phyloP scores from a whole-genome alignment of 2,113 vertebrate genomes.

The Chionomys nivalis region DNA sequence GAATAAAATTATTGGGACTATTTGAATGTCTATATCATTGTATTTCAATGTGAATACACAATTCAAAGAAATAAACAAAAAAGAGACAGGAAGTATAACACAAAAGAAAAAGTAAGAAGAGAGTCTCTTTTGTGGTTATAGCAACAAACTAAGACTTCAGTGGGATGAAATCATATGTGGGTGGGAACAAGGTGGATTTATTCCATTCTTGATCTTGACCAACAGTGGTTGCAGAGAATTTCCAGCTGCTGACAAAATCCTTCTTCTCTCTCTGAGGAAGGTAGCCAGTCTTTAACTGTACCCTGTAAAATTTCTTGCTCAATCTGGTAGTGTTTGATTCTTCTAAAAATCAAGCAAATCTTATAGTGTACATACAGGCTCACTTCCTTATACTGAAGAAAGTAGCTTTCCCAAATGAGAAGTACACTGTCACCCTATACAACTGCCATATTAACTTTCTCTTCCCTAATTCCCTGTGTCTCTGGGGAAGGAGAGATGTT shows the following conservation, averaged over 20 bases:
- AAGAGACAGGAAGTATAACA: not conserved
- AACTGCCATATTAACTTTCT: not conserved
- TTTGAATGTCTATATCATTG: slow-evolving; percentile 5
- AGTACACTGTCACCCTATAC: not conserved
- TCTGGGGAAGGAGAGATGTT: not conserved
- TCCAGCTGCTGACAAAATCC: slow-evolving; percentile 53
- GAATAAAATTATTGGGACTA: not conserved
- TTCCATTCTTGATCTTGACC: slow-evolving; percentile 45
- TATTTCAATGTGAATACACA: slow-evolving; percentile 43
- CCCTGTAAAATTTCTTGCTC: slow-evolving; percentile 22
- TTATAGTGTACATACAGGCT: not conserved
- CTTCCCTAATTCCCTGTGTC: not conserved
- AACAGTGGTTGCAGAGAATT: not conserved
- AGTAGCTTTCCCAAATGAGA: not conserved
- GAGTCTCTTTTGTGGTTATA: slow-evolving; percentile 10
- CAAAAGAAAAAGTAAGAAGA: not conserved
- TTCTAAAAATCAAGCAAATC: slow-evolving; percentile 2
- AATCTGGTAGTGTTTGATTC: slow-evolving; percentile 29
- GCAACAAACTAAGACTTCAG: slow-evolving; percentile 27
- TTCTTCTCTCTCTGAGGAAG: not conserved
- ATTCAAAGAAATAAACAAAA: slow-evolving; percentile 33
- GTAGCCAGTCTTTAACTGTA: slow-evolving; percentile 22
- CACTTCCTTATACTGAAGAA: not conserved
- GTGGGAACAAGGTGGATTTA: not conserved
- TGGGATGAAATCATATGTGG: not conserved